Evolutionary conservation across 1,140 invertebrate genomes (phyloP).

Genomic region (Scaptomyza graminum): DNA sequence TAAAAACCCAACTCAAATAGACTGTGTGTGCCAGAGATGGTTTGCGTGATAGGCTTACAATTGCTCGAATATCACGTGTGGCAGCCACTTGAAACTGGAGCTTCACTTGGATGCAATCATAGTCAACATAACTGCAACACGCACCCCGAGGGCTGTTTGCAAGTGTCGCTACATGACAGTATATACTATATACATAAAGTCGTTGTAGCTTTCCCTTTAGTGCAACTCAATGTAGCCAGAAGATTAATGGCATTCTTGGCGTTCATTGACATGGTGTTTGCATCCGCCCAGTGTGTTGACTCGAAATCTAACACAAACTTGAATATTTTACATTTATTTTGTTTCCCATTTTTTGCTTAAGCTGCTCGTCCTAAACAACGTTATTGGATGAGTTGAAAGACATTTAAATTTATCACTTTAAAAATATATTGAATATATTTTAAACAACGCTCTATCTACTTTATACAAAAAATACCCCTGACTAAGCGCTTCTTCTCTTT

Average conservation of each 20-base stretch:
- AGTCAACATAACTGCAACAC: conserved; percentile 23
- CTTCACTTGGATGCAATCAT: conserved; percentile 7
- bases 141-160: conserved; percentile 38
- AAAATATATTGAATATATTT: neutral
- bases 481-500: too few relatives aligned
- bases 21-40: conserved; percentile 26
- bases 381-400: conserved; percentile 11
- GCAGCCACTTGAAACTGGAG: conserved; percentile 16
- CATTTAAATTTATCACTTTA: neutral
- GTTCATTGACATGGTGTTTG: conserved; percentile 45
- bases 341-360: neutral
- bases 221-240: conserved; percentile 56
- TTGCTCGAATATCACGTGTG: conserved; percentile 25
- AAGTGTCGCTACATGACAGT: conserved; percentile 40
- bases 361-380: conserved; percentile 26
- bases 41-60: conserved; percentile 29
- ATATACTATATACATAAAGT: neutral
- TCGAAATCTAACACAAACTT: conserved; percentile 7
- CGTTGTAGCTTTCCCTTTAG: conserved; percentile 40
- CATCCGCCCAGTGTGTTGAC: conserved; percentile 9
- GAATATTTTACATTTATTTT: conserved; percentile 16
- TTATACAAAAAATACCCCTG: too few relatives aligned
- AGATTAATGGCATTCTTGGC: conserved; percentile 61
- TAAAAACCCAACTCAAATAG: conserved; percentile 51
- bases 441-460: neutral